Evolutionary conservation across 2,888 invertebrate genomes (phyloP).

Genomic region (Drosophila maculinotata): DNA sequence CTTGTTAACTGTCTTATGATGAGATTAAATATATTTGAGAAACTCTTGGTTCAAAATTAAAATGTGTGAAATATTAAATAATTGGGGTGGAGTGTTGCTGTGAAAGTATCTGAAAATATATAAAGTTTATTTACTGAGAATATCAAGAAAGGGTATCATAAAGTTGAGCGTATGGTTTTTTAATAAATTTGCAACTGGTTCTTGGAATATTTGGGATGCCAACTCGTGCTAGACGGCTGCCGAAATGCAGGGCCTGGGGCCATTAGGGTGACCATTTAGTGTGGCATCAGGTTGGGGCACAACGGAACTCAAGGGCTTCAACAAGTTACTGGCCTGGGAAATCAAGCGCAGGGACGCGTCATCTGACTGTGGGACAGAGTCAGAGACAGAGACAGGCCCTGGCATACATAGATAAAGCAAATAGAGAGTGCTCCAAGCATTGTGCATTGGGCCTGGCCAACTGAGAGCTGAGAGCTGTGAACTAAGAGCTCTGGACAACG

Average conservation of each 20-base stretch:
- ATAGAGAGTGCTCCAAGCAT: slow-evolving; percentile 54
- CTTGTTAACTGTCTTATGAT: no score
- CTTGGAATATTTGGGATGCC: slow-evolving; percentile 57
- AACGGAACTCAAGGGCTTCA: slow-evolving; percentile 35
- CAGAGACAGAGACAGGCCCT: slow-evolving; percentile 7
- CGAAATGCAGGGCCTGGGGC: slow-evolving; percentile 25
- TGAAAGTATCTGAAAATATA: no score
- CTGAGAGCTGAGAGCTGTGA: slow-evolving; percentile 32
- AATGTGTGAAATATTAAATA: no score
- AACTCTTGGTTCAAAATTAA: no score
- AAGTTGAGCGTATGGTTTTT: slow-evolving; percentile 1
- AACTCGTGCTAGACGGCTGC: slow-evolving; percentile 65
- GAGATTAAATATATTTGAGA: no score
- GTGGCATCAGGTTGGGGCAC: slow-evolving; percentile 18
- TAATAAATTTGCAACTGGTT: slow-evolving; percentile 39
- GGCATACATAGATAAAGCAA: slow-evolving; percentile 66
- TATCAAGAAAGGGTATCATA: slow-evolving; percentile 13
- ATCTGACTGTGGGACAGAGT: slow-evolving; percentile 5
- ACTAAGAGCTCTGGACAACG: slow-evolving; percentile 45
- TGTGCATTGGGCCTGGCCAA: slow-evolving; percentile 42
- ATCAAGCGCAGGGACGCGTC: slow-evolving; percentile 42
- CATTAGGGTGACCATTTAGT: slow-evolving; percentile 41
- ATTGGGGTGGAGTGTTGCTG: no score
- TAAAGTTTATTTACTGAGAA: no score
- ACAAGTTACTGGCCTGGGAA: slow-evolving; percentile 53